phyloP scores from a whole-genome alignment of 2,888 invertebrate species.

The Lithophane leautieri region DNA sequence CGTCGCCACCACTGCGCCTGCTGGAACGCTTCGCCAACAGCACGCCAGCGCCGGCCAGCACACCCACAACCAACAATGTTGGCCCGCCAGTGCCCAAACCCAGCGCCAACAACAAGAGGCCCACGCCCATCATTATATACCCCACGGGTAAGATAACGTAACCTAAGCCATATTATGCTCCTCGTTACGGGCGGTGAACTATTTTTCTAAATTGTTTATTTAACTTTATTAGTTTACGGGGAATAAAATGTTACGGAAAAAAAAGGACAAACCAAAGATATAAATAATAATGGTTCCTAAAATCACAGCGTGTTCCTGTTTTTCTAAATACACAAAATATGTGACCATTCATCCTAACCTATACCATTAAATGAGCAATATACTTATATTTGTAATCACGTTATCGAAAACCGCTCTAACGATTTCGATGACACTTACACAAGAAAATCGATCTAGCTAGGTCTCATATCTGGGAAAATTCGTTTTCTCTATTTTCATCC shows the following conservation, averaged over 20 bases:
- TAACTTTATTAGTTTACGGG: background rate
- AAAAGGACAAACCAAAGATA: background rate
- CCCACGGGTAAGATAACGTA: constrained; percentile 66
- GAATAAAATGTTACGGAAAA: background rate
- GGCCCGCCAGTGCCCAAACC: constrained; percentile 78
- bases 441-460: no score
- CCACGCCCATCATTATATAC: constrained; percentile 91
- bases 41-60: constrained; percentile 70
- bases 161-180: background rate
- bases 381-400: no score
- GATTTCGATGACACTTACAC: no score
- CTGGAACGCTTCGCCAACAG: constrained; percentile 78
- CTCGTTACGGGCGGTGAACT: background rate
- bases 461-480: no score
- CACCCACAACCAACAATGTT: constrained; percentile 73
- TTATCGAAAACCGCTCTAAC: no score
- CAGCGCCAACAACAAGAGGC: constrained; percentile 91
- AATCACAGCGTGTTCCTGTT: background rate
- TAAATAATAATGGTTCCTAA: background rate
- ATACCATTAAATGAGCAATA: no score
- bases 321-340: background rate
- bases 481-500: no score
- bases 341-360: no score
- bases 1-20: constrained; percentile 74
- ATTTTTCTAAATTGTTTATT: background rate